A percentile compares a stretch with the other conserved stretches of the same genome.
These are phyloP conservation scores for Aphaenogaster ashmeadi DNA, from an alignment of 1,140 invertebrate genomes.

Conservation along the genomic window DNA sequence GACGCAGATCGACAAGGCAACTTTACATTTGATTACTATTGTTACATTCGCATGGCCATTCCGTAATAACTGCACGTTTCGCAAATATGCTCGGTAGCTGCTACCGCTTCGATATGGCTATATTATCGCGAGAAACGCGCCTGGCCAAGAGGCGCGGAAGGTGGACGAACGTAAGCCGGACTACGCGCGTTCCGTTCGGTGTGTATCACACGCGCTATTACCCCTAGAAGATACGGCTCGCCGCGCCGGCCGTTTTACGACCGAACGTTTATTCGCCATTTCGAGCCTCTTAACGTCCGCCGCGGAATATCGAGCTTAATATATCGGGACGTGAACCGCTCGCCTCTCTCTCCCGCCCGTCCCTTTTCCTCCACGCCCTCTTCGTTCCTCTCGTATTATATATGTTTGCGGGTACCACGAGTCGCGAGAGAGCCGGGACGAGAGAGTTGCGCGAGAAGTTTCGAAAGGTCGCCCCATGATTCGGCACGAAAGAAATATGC, in stretches of 20 bases:
- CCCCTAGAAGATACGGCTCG: constrained; percentile 80
- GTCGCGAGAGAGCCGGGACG: background rate
- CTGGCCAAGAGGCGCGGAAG: background rate
- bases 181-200: constrained; percentile 56
- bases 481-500: constrained; percentile 13
- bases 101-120: background rate
- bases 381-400: constrained; percentile 41
- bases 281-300: constrained; percentile 80
- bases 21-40: background rate
- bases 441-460: constrained; percentile 15
- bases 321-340: constrained; percentile 71
- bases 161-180: constrained; percentile 16
- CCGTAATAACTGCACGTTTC: constrained; percentile 23
- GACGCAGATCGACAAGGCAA: background rate
- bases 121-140: constrained; percentile 18
- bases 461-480: constrained; percentile 32
- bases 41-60: background rate
- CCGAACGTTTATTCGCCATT: constrained; percentile 84
- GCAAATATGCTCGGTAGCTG: constrained; percentile 3
- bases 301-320: constrained; percentile 78
- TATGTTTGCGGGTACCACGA: constrained; percentile 7
- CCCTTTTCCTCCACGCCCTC: constrained; percentile 14
- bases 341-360: background rate
- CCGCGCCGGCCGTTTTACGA: constrained; percentile 81
- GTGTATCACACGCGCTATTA: constrained; percentile 80